Conservation (phyloP, 1,140 invertebrate species). For the Tetramorium alpestre region DNA sequence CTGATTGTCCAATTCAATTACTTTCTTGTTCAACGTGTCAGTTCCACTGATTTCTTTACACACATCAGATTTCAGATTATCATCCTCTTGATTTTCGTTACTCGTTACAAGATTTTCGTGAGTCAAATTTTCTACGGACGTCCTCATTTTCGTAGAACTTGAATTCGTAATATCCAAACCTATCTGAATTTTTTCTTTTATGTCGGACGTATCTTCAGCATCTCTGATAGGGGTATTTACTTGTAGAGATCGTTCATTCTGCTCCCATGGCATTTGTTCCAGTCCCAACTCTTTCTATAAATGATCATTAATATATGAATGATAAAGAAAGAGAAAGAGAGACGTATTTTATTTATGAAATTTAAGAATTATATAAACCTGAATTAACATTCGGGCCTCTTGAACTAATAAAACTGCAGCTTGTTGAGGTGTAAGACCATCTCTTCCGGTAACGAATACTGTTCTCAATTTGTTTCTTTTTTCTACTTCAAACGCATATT, state of each 20-base stretch:
- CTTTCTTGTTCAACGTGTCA: neutral
- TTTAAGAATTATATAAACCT: constrained; percentile 82
- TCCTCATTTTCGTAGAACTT: neutral
- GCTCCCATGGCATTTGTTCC: constrained; percentile 82
- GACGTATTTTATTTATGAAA: constrained; percentile 73
- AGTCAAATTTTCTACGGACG: neutral
- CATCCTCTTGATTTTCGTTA: neutral
- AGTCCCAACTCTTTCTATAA: constrained; percentile 86
- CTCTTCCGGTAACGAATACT: constrained; percentile 94
- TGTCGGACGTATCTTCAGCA: neutral
- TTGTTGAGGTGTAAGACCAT: constrained; percentile 92
- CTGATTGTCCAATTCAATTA: neutral
- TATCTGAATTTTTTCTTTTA: neutral
- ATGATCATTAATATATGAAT: constrained; percentile 37
- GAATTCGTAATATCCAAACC: neutral
- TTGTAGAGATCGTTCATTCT: constrained; percentile 62
- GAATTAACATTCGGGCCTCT: constrained; percentile 90
- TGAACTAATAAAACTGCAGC: constrained; percentile 92
- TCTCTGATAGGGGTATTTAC: constrained; percentile 31
- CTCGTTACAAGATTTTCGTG: neutral
- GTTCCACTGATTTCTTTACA: neutral
- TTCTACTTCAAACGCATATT: constrained; percentile 89
- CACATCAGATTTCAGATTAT: neutral
- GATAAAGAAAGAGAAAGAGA: neutral
- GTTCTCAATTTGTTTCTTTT: constrained; percentile 89